Base-by-base conservation (phyloP, 1,140 invertebrate species). In the Sitodiplosis mosellana region DNA sequence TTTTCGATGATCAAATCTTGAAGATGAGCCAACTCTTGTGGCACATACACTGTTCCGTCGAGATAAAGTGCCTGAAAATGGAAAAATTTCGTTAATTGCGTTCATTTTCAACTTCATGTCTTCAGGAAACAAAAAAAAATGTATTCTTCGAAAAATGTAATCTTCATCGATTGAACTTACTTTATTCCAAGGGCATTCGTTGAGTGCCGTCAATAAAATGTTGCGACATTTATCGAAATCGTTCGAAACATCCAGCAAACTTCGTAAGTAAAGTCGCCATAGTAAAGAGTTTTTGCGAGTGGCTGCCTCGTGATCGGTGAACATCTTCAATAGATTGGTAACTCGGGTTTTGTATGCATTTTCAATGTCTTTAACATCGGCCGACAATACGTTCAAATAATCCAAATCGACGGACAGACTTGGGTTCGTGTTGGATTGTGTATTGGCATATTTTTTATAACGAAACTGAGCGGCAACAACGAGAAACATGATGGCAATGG, bases 1-100 rank as follows among this genome's bases (percentile, higher is more conserved):
- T 82, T 83, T 55, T 81, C 79, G 5, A 74, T 70, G 48, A 83
- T 71, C 0, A 83, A 60, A 58, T 82, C 80, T 56, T 81, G 77
- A 49, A 83, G 69, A 58, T 78, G 72, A 0, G 69, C 61, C 38
- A 71, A 53, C 48, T 74, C 69, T 45, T 68, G 64, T 5, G 71
- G 71, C 19, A 72, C 63, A 51, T 63, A 65, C 19, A 63, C 63
- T 6, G 65, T 65, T 4, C 70, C 71, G 47, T 70, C 67, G 47
- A 72, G 61, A 48, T 75, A 74, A 7, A 76, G 52, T 5, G 66
- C 59, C 66, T 71, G 49, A 27, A 66, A 68, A 47, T 44, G 46
- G 52, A 55, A 18, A 21, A 43, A 43, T 10, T 37, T 17, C n/a
- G 7, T 14, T 11, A 33, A 33, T 11, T 33, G 6, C n/a, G n/a